Percentiles rank a stretch among this genome's conserved stretches.
These are phyloP conservation scores for Gorsachius goisagi DNA, from an alignment of 2,113 vertebrate species.

Conservation along the genomic window DNA sequence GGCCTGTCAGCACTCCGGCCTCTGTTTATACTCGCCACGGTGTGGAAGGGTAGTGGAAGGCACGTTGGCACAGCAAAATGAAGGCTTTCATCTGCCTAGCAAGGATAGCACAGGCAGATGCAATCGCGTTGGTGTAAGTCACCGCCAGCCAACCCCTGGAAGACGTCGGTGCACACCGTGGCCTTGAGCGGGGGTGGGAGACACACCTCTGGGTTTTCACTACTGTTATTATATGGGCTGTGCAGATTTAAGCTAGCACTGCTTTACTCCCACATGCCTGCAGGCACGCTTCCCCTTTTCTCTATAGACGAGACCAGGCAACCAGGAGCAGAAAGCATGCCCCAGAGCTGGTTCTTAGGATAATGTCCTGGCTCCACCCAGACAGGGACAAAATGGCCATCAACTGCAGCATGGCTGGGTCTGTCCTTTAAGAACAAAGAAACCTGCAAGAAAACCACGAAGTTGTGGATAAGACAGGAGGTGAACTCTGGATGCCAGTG, in stretches of 20 bases:
- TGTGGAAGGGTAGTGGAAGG: not conserved
- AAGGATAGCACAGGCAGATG: not conserved
- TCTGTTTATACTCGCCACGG: not conserved
- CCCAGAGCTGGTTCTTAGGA: not conserved
- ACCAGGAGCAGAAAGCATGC: not conserved
- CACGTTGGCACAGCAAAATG: not conserved
- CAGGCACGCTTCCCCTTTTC: not conserved
- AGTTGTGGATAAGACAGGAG: not conserved
- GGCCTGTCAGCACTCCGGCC: not conserved
- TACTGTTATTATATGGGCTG: not conserved
- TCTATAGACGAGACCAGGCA: not conserved
- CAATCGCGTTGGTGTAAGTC: not conserved
- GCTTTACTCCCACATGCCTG: not conserved
- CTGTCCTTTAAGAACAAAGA: not conserved
- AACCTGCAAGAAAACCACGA: not conserved
- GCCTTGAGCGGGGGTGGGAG: not conserved
- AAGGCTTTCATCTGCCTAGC: not conserved
- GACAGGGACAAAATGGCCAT: not conserved
- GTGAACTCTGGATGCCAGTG: not conserved
- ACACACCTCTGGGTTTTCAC: not conserved
- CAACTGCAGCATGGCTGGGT: too few relatives aligned
- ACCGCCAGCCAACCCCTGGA: not conserved
- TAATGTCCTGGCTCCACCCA: not conserved
- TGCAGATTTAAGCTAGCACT: not conserved
- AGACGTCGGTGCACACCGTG: not conserved